Percentiles rank a stretch among this genome's conserved stretches.
phyloP scores from a whole-genome alignment of 2,797 vertebrate genomes.

The Cuculus canorus region DNA sequence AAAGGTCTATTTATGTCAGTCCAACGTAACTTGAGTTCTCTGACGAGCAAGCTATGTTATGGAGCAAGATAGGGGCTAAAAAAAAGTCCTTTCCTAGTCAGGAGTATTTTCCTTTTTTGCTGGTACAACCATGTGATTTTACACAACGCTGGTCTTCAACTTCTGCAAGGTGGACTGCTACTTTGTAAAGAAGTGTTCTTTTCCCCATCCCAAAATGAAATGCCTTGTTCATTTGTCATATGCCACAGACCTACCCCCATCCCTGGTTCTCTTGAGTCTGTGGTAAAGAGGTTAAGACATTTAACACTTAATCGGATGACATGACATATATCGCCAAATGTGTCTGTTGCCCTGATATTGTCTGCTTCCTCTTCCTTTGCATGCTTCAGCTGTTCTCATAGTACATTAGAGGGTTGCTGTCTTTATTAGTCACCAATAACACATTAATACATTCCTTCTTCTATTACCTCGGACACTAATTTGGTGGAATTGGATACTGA shows the following conservation, averaged over 20 bases:
- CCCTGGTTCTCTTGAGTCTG: not conserved
- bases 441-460: constrained; percentile 79
- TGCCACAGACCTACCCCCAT: not conserved
- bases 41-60: not conserved
- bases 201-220: not conserved
- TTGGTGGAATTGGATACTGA: constrained; percentile 80
- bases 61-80: not conserved
- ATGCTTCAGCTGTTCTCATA: constrained; percentile 68
- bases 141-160: not conserved
- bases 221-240: not conserved
- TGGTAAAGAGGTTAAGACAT: not conserved
- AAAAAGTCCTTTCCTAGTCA: not conserved
- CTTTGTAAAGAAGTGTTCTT: not conserved
- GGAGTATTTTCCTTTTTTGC: not conserved
- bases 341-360: not conserved
- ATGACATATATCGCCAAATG: not conserved
- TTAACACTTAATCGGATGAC: not conserved
- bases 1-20: constrained; percentile 26
- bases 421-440: constrained; percentile 80
- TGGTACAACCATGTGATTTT: not conserved
- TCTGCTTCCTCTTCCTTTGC: not conserved
- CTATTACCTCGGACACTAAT: constrained; percentile 80
- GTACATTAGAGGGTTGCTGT: constrained; percentile 71
- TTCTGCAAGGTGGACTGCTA: fast-evolving
- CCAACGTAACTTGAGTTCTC: not conserved